Conservation (phyloP, 1,140 invertebrate species). For the Drosophila pachea region DNA sequence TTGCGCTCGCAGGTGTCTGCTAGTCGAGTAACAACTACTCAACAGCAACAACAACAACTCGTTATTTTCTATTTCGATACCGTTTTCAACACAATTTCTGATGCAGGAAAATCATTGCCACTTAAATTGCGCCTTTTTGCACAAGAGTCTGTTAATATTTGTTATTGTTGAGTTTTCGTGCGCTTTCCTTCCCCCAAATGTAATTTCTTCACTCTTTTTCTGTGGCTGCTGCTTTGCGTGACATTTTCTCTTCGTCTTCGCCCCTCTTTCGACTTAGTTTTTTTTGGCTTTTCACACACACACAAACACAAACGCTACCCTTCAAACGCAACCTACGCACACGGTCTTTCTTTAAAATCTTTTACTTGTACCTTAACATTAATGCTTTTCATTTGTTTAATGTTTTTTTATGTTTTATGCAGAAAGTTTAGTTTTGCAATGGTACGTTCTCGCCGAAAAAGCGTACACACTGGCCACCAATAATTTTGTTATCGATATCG, state of each 20-base stretch:
- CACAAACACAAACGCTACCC: conserved; percentile 31
- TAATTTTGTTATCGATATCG: conserved; percentile 41
- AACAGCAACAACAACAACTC: conserved; percentile 35
- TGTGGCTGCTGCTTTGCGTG: conserved; percentile 69
- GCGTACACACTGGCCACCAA: conserved; percentile 50
- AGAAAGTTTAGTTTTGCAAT: conserved; percentile 64
- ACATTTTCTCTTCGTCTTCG: conserved; percentile 72
- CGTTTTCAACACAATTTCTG: conserved; percentile 36
- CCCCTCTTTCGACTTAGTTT: conserved; percentile 52
- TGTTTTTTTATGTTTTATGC: conserved; percentile 59
- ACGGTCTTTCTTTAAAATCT: conserved; percentile 16
- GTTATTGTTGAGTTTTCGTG: conserved; percentile 49
- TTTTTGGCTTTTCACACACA: conserved; percentile 53
- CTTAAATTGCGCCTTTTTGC: conserved; percentile 38
- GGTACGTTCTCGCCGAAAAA: conserved; percentile 59
- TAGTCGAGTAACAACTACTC: conserved; percentile 61
- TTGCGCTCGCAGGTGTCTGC: conserved; percentile 65
- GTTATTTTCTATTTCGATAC: conserved; percentile 48
- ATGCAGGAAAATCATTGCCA: conserved; percentile 29
- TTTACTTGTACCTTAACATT: conserved; percentile 33
- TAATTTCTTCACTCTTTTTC: conserved; percentile 74
- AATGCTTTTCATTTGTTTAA: conserved; percentile 71
- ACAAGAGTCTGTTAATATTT: conserved; percentile 35
- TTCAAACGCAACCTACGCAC: conserved; percentile 31
- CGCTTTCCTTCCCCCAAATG: conserved; percentile 52